Evolutionary conservation across 2,113 vertebrate genomes (phyloP), one percentile per base, ranked within the genome.

Genomic region (Mystacornis crossleyi): DNA sequence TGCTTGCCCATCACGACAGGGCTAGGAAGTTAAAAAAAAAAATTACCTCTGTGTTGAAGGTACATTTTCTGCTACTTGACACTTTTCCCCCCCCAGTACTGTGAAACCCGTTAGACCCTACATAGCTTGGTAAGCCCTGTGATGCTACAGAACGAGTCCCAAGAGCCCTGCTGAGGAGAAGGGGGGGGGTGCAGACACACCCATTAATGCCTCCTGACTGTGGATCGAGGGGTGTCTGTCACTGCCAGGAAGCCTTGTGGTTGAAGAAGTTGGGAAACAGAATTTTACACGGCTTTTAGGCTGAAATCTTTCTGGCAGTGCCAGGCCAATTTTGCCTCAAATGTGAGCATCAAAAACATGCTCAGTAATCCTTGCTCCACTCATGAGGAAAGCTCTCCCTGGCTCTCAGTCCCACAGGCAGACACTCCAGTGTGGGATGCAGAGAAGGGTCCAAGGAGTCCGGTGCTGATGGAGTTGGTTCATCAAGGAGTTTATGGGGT

Each of bases 151-250:
- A 69, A 60, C 23, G 58, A 81, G 33, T 34, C 14, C 43, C 26
- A 42, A 29, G 10, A 69, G 25, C 34, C 60, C 23, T 25, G 21
- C 47, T 58, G 57, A 42, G 34, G 57, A 23, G 48, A 45, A 60
- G 10, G 2, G 14, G 2, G 14, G 20, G 5, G 1, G 1, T n/a
- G 28, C 29, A 42, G 55, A 33, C 15, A 6, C 1, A 2, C 17
- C 24, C 23, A 2, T 29, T 36, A 51, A 17, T 31, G 8, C 23
- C 57, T 80, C 34, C 48, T 38, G 38, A 9, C 10, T 1, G 1
- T 9, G 34, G 8, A 15, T 61, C 16, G 16, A 2, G 38, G 19
- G 7, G 3, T 61, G 16, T 12, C 19, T 65, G 45, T 58, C 23
- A 2, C 31, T 54, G 55, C 42, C 24, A 7, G 7, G 8, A 34